A percentile compares a stretch with the other conserved stretches of the same genome.
phyloP scores from a whole-genome alignment of 2,888 invertebrate genomes.

The Drosophila atripex region DNA sequence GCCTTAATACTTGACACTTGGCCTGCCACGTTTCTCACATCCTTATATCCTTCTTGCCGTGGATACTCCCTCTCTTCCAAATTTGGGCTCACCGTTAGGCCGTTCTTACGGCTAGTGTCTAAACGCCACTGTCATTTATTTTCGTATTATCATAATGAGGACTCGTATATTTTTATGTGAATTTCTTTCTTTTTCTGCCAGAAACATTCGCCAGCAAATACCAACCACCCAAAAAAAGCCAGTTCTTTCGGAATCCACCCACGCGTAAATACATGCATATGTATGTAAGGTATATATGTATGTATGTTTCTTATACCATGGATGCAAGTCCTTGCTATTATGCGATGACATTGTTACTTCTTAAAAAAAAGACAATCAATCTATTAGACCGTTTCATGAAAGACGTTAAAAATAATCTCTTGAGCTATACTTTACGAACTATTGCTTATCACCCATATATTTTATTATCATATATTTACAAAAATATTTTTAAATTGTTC shows the following conservation, averaged over 20 bases:
- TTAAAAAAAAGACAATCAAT: not conserved
- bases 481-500: not conserved
- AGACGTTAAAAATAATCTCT: too few species aligned
- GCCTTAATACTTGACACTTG: conserved; percentile 24
- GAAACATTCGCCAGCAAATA: conserved; percentile 34
- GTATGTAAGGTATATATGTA: conserved; percentile 19
- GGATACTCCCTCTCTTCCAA: not conserved
- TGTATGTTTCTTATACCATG: conserved; percentile 6
- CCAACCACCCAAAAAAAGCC: conserved; percentile 22
- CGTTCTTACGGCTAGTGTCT: conserved; percentile 73
- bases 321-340: not conserved
- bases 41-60: not conserved
- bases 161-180: conserved; percentile 81
- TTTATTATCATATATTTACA: not conserved
- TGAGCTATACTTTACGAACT: too few species aligned
- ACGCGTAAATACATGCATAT: conserved; percentile 36
- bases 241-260: conserved; percentile 24
- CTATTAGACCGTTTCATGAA: too few species aligned
- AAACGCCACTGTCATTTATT: conserved; percentile 80
- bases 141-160: conserved; percentile 81
- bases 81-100: conserved; percentile 32
- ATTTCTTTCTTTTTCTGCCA: conserved; percentile 70
- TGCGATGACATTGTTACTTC: not conserved
- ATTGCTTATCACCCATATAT: not conserved
- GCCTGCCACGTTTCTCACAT: conserved; percentile 5